Evolutionary conservation across 2,888 invertebrate genomes (phyloP), one percentile per base, ranked within the genome.

Genomic region (Machimus rusticus): DNA sequence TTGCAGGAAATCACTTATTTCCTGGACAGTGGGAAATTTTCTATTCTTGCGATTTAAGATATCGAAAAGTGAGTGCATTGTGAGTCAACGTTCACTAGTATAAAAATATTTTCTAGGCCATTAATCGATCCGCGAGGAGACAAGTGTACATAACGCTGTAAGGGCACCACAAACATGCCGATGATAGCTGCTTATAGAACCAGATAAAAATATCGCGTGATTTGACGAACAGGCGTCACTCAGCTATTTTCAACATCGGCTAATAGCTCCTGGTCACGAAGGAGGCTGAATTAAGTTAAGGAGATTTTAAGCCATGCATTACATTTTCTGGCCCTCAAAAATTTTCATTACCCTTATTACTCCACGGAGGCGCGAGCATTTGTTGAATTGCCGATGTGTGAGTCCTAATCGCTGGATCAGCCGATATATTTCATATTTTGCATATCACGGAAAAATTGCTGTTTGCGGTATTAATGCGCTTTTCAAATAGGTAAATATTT

Each of bases 201-300:
- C 46, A 78, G 78, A 78, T 78, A 78, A 78, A 78, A 78, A 78
- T 78, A 78, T 78, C 78, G 78, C 78, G 78, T 78, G 43, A n/a
- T 78, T 78, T 78, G 78, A 78, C 78, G 37, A n/a, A 78, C 28
- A 78, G 46, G 78, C 78, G 78, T 78, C 78, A 78, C 39, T 19
- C 19, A 39, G 78, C 78, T 78, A 78, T 78, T 78, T 78, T 46
- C 78, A 78, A 78, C 39, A 43, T 43, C 23, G 46, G 14, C 28
- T 78, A 78, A 78, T 78, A 43, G 78, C 19, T 23, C 6, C 14
- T 43, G 37, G 43, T 78, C 78, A 78, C 78, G 78, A 23, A 78
- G 16, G 37, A 39, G 23, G 23, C 43, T 78, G 37, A 78, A 78
- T 43, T 43, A 43, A 43, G 39, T 39, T 78, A 39, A 78, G 43